Conservation (phyloP, 2,797 vertebrate species). For the Urophycis tenuis region DNA sequence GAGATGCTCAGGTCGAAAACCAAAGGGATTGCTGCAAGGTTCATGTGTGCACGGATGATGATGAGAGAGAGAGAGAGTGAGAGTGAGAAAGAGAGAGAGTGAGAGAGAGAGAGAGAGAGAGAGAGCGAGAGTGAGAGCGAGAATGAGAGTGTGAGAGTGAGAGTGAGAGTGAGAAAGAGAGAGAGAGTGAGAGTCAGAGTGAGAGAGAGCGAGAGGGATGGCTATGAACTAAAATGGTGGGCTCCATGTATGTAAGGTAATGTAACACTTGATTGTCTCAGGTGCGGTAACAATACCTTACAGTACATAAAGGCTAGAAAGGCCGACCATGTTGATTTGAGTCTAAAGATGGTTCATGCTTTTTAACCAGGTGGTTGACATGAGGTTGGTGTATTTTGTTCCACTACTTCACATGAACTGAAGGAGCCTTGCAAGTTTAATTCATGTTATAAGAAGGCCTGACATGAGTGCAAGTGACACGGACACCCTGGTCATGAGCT, state of each 20-base stretch:
- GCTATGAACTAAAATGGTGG: background rate
- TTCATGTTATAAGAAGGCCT: background rate
- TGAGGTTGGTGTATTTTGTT: background rate
- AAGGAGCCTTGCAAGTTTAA: background rate
- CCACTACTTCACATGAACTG: background rate
- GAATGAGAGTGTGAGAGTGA: background rate
- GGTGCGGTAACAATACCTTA: background rate
- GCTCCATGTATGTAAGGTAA: background rate
- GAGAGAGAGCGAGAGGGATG: background rate
- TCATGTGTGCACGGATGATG: slow-evolving; percentile 4
- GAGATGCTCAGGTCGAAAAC: background rate
- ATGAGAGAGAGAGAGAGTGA: background rate
- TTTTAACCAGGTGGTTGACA: background rate
- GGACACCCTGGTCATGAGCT: background rate
- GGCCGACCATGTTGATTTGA: background rate
- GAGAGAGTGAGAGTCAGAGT: background rate
- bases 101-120: slow-evolving; percentile 1
- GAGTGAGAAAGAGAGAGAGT: background rate
- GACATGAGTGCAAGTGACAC: background rate
- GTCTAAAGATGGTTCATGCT: background rate
- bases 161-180: background rate
- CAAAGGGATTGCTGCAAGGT: slow-evolving; percentile 17
- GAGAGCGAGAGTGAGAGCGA: background rate
- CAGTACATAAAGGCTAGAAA: background rate
- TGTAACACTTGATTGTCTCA: background rate